Base-by-base conservation (phyloP, 2,113 vertebrate species). In the Acanthisitta chloris region DNA sequence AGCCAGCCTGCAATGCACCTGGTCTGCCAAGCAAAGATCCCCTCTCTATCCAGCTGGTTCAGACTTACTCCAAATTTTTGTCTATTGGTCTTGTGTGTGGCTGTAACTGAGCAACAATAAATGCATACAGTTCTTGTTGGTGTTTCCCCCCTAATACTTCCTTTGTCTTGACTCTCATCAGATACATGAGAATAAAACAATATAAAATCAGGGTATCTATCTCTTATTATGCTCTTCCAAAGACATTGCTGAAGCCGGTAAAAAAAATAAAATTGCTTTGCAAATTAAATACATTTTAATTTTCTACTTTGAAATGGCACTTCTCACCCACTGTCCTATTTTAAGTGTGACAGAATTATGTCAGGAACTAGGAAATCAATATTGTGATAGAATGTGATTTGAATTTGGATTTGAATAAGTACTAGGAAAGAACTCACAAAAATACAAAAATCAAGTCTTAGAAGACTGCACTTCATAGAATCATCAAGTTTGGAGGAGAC, bases 41-140 rank as follows among this genome's bases (percentile, higher is more conserved):
- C 42, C 14, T 87, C 73, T 20, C 33, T 85, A 76, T 89, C 84
- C 93, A 94, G 66, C 78, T 96, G 81, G 14, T 81, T 89, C 70
- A 90, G 36, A 45, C 14, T 89, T 65, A 79, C 11, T 94, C 73
- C 84, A 94, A 83, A 51, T 70, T 88, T 92, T 54, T 85, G 21
- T 88, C 38, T 92, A 1, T 77, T 88, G 26, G 29, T 86, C 38
- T 90, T 95, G 62, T 91, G 51, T 86, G 54, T 83, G 38, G 36
- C 31, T 92, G 74, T 92, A 88, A 78, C 59, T 83, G 79, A 94
- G 67, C 51, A 86, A 88, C 43, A 86, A 59, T 67, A 82, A 89
- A 45, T 52, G 25, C 43, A 64, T 67, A 33, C 19, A 42, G 49
- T 28, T 89, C 88, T 71, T 70, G 21, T 25, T 79, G 29, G 5